phyloP scores from a whole-genome alignment of 2,888 invertebrate species.

The Odontomyia ornata region DNA sequence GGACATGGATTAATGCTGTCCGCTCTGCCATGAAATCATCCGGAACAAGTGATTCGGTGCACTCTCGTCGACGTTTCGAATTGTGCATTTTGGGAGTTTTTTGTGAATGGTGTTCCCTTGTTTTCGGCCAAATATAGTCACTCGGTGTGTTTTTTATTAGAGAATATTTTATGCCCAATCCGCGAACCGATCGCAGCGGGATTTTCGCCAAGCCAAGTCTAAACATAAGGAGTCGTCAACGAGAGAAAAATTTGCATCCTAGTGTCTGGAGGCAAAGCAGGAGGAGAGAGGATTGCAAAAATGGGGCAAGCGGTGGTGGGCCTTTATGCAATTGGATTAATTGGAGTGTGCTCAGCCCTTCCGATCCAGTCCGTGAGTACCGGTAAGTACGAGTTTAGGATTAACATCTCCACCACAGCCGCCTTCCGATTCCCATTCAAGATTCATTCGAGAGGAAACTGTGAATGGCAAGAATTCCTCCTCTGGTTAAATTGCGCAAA shows the following conservation, averaged over 20 bases:
- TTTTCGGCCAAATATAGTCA: background rate
- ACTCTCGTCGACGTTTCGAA: slow-evolving; percentile 8
- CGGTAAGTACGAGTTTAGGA: too few relatives aligned
- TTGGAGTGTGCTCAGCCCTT: slow-evolving; percentile 47
- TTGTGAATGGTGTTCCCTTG: slow-evolving; percentile 4
- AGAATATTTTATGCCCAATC: slow-evolving; percentile 1
- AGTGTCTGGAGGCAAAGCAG: background rate
- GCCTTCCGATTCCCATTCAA: background rate
- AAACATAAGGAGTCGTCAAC: background rate
- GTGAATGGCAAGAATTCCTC: background rate
- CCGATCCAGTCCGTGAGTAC: slow-evolving; percentile 43
- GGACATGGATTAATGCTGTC: background rate
- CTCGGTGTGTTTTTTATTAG: background rate
- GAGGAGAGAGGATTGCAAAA: background rate
- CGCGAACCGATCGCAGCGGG: background rate
- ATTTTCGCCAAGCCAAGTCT: background rate
- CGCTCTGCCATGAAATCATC: slow-evolving; percentile 27
- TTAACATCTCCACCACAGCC: background rate
- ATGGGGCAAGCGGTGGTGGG: slow-evolving; percentile 24
- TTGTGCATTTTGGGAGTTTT: slow-evolving; percentile 4
- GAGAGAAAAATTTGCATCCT: background rate
- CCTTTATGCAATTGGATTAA: slow-evolving; percentile 38
- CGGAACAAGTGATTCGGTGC: slow-evolving; percentile 11
- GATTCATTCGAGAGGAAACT: background rate
- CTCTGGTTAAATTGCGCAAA: background rate